Conservation (phyloP, 1,140 invertebrate genomes). For the Thrips palmi region DNA sequence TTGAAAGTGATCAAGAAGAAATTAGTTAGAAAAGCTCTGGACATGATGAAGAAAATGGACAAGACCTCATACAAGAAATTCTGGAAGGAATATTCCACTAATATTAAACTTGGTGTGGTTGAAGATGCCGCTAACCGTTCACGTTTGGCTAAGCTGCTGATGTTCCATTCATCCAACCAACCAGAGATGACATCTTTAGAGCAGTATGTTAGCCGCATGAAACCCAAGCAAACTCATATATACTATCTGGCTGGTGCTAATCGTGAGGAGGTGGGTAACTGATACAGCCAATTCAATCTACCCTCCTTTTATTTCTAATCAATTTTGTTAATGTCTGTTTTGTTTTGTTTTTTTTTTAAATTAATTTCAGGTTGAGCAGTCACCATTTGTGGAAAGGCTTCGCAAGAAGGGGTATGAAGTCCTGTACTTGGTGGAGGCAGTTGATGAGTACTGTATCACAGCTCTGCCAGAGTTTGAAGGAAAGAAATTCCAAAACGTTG, state of each 20-base stretch:
- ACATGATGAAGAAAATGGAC: conserved; percentile 95
- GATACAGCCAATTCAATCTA: background rate
- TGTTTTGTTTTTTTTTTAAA: conserved; percentile 7
- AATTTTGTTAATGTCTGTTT: background rate
- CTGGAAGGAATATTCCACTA: conserved; percentile 99
- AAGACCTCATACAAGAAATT: conserved; percentile 84
- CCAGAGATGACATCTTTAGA: conserved; percentile 50
- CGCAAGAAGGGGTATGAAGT: conserved; percentile 93
- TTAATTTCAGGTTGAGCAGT: conserved; percentile 47
- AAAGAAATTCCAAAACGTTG: conserved; percentile 99
- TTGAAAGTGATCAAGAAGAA: conserved; percentile 99
- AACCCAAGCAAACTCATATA: conserved; percentile 88
- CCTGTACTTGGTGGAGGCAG: conserved; percentile 85
- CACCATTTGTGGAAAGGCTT: conserved; percentile 90
- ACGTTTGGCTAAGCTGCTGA: conserved; percentile 82
- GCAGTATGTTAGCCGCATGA: conserved; percentile 93
- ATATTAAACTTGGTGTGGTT: conserved; percentile 93
- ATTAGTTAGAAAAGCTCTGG: conserved; percentile 86
- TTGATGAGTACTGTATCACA: conserved; percentile 96
- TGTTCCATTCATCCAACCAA: conserved; percentile 73
- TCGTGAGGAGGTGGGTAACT: conserved; percentile 53
- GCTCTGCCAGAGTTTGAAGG: conserved; percentile 97
- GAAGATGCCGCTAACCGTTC: conserved; percentile 94
- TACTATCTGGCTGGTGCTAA: conserved; percentile 90
- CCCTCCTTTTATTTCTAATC: background rate